Conservation (phyloP, 2,888 invertebrate genomes). For the Epistrophe grossulariae region DNA sequence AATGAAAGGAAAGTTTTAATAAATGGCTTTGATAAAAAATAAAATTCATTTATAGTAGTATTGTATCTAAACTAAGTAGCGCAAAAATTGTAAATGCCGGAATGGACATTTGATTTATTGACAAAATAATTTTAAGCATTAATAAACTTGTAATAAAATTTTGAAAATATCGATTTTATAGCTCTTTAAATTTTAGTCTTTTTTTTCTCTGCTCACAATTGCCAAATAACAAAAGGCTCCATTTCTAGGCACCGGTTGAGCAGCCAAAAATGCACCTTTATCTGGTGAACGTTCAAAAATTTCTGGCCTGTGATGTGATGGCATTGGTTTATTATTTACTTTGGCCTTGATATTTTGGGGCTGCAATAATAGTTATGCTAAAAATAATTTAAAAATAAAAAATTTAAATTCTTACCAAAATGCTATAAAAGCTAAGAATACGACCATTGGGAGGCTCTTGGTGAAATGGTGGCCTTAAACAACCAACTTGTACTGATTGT, state of each 20-base stretch:
- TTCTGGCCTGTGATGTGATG: conserved; percentile 79
- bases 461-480: conserved; percentile 84
- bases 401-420: conserved; percentile 81
- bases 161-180: background rate
- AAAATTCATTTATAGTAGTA: too few species aligned
- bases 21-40: background rate
- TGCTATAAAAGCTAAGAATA: conserved; percentile 83
- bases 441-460: conserved; percentile 84
- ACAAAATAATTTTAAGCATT: too few species aligned
- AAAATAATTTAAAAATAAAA: background rate
- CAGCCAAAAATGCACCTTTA: conserved; percentile 85
- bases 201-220: conserved; percentile 82
- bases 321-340: background rate
- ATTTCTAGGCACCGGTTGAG: conserved; percentile 86
- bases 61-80: too few species aligned
- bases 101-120: too few species aligned
- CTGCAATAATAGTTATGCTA: conserved; percentile 5
- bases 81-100: too few species aligned
- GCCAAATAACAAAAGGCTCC: conserved; percentile 86
- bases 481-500: conserved; percentile 84
- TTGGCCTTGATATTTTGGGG: conserved; percentile 36
- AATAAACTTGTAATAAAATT: too few species aligned
- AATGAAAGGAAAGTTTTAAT: background rate
- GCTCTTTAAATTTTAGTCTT: background rate
- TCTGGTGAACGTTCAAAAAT: conserved; percentile 85